These are phyloP conservation scores for Rhea pennata DNA, from an alignment of 2,113 vertebrate species.

Conservation along the genomic window DNA sequence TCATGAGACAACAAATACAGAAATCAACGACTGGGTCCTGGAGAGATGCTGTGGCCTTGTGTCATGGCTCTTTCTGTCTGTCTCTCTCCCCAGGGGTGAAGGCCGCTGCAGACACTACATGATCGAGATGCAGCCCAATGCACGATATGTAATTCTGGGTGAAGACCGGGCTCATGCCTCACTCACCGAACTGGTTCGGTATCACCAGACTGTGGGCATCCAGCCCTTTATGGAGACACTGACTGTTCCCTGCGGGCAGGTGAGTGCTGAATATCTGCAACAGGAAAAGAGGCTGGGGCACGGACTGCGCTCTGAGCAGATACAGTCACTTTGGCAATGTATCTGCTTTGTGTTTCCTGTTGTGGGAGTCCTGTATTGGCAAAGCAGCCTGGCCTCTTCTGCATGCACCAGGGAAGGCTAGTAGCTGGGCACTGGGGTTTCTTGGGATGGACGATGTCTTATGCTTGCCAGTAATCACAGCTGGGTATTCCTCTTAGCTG, in stretches of 20 bases:
- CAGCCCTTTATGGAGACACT: slow-evolving; percentile 78
- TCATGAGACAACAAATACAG: neutral
- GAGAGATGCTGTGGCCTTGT: accelerated
- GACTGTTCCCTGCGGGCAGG: slow-evolving; percentile 75
- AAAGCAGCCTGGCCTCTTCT: neutral
- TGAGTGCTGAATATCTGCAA: neutral
- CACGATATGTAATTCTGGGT: slow-evolving; percentile 79
- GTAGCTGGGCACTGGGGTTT: neutral
- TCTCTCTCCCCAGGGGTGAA: slow-evolving; percentile 33
- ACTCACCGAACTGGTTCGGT: slow-evolving; percentile 61
- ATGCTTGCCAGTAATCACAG: neutral
- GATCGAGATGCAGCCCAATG: slow-evolving; percentile 76
- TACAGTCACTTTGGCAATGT: neutral
- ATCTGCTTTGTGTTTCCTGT: neutral
- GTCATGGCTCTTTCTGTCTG: neutral
- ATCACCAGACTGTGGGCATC: slow-evolving; percentile 75
- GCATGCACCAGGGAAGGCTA: accelerated
- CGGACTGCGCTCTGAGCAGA: neutral
- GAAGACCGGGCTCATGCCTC: slow-evolving; percentile 77
- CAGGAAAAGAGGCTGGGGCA: neutral
- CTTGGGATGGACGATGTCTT: neutral
- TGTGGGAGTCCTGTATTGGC: neutral
- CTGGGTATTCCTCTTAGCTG: accelerated
- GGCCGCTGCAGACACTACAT: slow-evolving; percentile 79
- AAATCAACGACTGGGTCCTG: neutral